phyloP scores from a whole-genome alignment of 1,140 invertebrate species.

The Penaeus indicus region DNA sequence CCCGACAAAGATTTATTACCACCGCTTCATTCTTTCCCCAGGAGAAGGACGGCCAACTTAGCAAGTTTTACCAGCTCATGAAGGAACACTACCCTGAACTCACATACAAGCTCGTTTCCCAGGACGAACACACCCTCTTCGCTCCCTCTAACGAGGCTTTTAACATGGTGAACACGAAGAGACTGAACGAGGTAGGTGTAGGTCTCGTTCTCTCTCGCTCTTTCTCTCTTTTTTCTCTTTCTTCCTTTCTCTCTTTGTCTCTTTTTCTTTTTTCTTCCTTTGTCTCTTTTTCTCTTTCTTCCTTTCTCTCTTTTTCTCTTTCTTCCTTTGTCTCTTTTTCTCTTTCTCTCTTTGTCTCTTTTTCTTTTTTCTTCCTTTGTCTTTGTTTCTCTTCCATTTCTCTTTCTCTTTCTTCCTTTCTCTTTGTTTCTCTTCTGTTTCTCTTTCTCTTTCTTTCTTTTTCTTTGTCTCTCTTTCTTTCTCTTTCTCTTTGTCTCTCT shows the following conservation, averaged over 20 bases:
- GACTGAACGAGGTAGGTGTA: conserved; percentile 74
- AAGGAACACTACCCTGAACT: conserved; percentile 74
- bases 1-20: conserved; percentile 33
- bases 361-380: too few relatives aligned
- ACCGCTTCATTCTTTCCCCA: conserved; percentile 29
- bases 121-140: conserved; percentile 85
- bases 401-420: too few relatives aligned
- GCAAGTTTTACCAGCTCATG: conserved; percentile 69
- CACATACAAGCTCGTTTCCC: conserved; percentile 78
- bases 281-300: not conserved
- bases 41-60: conserved; percentile 67
- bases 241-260: not conserved
- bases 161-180: conserved; percentile 75
- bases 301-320: not conserved
- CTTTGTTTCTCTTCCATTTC: too few relatives aligned
- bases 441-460: too few relatives aligned
- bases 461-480: too few relatives aligned
- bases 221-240: not conserved
- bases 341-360: too few relatives aligned
- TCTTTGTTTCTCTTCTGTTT: too few relatives aligned
- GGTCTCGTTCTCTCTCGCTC: conserved; percentile 8
- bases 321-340: not conserved
- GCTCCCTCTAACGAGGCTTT: conserved; percentile 88
- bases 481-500: too few relatives aligned
- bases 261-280: not conserved